A percentile compares a stretch with the other conserved stretches of the same genome.
Conservation (phyloP, 2,113 vertebrate species). For the Menidia beryllina region DNA sequence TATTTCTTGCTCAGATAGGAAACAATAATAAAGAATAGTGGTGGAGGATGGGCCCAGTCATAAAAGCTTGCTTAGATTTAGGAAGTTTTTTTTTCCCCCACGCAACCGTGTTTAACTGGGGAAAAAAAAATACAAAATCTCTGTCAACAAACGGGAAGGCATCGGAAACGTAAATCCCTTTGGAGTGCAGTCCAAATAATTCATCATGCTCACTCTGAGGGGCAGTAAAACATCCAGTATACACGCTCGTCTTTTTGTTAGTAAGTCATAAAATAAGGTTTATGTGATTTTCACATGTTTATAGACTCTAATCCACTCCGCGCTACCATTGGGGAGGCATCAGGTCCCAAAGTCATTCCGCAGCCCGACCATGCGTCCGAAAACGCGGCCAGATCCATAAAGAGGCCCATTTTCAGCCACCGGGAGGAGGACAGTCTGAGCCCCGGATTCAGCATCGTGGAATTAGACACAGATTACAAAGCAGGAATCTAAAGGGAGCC, state of each 20-base stretch:
- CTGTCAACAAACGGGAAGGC: conserved; percentile 12
- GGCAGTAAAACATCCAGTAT: conserved; percentile 6
- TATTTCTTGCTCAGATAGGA: conserved; percentile 3
- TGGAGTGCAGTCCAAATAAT: background rate
- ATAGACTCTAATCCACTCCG: conserved; percentile 2
- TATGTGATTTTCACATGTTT: conserved; percentile 9
- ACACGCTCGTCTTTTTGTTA: background rate
- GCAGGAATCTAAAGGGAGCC: background rate
- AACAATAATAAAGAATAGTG: conserved; percentile 41
- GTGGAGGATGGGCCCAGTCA: conserved; percentile 34
- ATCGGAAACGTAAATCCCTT: conserved; percentile 8
- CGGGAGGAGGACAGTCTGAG: conserved; percentile 4
- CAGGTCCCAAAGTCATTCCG: background rate
- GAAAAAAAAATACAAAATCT: background rate
- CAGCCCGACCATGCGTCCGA: background rate
- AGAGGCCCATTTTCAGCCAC: background rate
- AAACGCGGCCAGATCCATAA: background rate
- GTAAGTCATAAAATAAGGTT: background rate
- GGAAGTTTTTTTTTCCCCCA: background rate
- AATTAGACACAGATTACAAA: conserved; percentile 24
- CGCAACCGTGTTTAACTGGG: too few species aligned
- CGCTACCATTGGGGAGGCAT: conserved; percentile 3
- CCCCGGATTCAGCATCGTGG: conserved; percentile 2
- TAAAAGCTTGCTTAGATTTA: conserved; percentile 27
- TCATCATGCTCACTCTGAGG: background rate